These are phyloP conservation scores for Gallinago media DNA, from an alignment of 2,113 vertebrate genomes.

Conservation along the genomic window DNA sequence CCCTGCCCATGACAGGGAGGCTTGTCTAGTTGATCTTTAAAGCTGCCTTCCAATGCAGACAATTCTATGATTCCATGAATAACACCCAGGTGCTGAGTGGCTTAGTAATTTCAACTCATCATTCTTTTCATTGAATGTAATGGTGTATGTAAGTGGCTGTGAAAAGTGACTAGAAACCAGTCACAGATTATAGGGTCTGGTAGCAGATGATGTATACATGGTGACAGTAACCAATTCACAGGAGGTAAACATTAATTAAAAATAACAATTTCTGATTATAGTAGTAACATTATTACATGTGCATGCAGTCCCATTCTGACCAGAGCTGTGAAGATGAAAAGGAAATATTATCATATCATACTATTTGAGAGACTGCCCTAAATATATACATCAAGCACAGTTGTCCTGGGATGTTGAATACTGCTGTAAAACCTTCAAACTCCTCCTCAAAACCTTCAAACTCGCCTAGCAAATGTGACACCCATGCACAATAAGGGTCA, in stretches of 20 bases:
- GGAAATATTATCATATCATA: background rate
- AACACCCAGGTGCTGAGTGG: background rate
- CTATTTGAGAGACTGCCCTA: background rate
- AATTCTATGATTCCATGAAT: background rate
- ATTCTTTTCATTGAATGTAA: background rate
- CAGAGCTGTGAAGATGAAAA: background rate
- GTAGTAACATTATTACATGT: background rate
- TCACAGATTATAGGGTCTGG: background rate
- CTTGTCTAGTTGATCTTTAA: background rate
- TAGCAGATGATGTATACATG: background rate
- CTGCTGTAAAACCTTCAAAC: background rate
- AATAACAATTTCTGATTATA: background rate
- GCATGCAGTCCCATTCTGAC: background rate
- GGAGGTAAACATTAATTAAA: background rate
- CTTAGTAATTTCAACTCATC: background rate
- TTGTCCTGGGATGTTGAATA: background rate
- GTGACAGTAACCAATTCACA: background rate
- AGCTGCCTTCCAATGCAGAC: background rate
- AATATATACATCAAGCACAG: background rate
- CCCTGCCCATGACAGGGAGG: fast-evolving
- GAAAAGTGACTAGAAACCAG: background rate
- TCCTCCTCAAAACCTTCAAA: background rate
- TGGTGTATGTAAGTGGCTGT: fast-evolving
- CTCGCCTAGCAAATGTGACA: no score
- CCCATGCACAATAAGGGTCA: no score